Evolutionary conservation across 2,888 invertebrate genomes (phyloP).

Genomic region (Cosmopolites sordidus): DNA sequence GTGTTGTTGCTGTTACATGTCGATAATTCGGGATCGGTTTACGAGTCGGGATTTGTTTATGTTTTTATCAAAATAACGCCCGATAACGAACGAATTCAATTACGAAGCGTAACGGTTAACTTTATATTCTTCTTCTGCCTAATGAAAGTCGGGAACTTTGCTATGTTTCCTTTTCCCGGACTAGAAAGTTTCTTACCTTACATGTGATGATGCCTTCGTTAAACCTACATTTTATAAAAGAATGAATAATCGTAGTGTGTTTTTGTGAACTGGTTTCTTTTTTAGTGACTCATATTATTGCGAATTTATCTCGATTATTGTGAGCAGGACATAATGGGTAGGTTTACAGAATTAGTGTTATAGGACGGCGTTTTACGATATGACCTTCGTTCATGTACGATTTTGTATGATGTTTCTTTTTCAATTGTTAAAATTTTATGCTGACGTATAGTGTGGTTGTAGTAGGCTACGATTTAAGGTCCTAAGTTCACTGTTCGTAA

Average conservation of each 20-base stretch:
- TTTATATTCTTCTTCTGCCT: too few relatives aligned
- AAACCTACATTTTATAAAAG: constrained; percentile 17
- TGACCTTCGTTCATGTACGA: background rate
- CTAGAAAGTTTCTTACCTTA: constrained; percentile 30
- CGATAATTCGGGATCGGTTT: constrained; percentile 26
- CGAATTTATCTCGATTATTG: constrained; percentile 17
- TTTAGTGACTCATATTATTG: constrained; percentile 31
- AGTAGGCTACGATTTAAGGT: background rate
- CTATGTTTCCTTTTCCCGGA: too few relatives aligned
- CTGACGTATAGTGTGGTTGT: background rate
- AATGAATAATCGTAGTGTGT: constrained; percentile 21
- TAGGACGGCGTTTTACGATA: background rate
- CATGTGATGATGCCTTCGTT: constrained; percentile 28
- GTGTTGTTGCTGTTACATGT: constrained; percentile 37
- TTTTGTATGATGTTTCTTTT: background rate
- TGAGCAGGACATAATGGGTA: constrained; percentile 9
- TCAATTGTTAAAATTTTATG: background rate
- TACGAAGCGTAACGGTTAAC: too few relatives aligned
- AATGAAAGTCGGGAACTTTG: too few relatives aligned
- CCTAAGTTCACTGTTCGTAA: background rate
- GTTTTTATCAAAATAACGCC: constrained; percentile 31
- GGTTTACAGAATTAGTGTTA: background rate
- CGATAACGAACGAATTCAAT: constrained; percentile 20
- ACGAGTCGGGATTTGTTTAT: constrained; percentile 29
- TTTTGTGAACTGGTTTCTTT: constrained; percentile 7